Base-by-base conservation (phyloP, 2,888 invertebrate genomes). In the Philhelius pedissequus region DNA sequence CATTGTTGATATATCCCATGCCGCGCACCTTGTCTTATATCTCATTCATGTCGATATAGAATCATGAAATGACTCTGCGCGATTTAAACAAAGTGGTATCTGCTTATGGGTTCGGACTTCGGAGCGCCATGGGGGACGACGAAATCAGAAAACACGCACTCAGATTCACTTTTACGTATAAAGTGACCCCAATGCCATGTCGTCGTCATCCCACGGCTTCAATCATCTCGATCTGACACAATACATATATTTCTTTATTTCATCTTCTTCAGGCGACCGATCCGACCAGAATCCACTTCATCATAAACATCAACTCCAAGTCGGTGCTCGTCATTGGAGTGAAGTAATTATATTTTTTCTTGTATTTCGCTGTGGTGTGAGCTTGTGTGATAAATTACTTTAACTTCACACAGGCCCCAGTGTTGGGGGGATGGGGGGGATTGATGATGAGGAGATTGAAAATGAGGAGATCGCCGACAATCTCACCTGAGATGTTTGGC, bases 81-180 rank as follows among this genome's bases (percentile, higher is more conserved):
- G 27, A 75, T 75, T 77, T 35, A 22, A 18, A 66, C 73, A 73
- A 68, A 60, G 71, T 70, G 58, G 15, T 27, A 27, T 38, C 18
- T 25, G 30, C 40, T 77, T 50, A 27, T n/a, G 54, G n/a, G 9
- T 50, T 20, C 4, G 56, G n/a, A n/a, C n/a, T n/a, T n/a, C 30
- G 22, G 54, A 84, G 84, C 84, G 84, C 84, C 84, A 84, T 84
- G 80, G 84, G 84, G 83, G 79, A 84, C 83, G 79, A 84, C 70
- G 40, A 70, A 58, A 69, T 48, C 40, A 69, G 18, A 78, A 35
- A 25, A 32, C 22, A 45, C 30, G 40, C 64, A 56, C 27, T 48
- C 40, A 50, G 75, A 80, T 80, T 84, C 84, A 84, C 84, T 84
- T 80, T 80, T 66, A 48, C 20, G 48, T 48, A n/a, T n/a, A 48